These are phyloP conservation scores for Hystrix brachyura DNA, from an alignment of 2,113 vertebrate genomes.

Conservation along the genomic window DNA sequence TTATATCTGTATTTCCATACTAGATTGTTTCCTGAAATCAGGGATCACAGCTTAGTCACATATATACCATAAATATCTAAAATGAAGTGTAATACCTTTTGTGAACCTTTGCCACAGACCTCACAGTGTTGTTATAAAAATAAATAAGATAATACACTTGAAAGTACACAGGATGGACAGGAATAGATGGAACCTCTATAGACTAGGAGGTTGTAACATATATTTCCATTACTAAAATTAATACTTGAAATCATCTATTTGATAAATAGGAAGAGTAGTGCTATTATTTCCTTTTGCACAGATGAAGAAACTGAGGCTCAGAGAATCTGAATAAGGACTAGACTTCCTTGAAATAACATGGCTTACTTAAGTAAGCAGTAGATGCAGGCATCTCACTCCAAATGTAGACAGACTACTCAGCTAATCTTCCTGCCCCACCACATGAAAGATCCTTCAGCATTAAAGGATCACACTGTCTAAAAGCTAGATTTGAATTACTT, in stretches of 20 bases:
- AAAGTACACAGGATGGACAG: not conserved
- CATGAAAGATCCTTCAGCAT: not conserved
- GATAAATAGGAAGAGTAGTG: not conserved
- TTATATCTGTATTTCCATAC: not conserved
- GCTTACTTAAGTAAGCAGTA: not conserved
- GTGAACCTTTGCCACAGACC: not conserved
- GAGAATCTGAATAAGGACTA: not conserved
- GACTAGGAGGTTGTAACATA: not conserved
- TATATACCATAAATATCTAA: not conserved
- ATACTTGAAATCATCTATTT: not conserved
- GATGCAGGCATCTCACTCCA: not conserved
- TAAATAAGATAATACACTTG: not conserved
- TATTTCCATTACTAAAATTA: not conserved
- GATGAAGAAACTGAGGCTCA: not conserved
- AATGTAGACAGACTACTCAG: not conserved
- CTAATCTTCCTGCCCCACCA: not conserved
- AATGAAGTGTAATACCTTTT: not conserved
- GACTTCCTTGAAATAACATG: not conserved
- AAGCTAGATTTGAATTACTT: not conserved
- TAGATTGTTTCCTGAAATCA: not conserved
- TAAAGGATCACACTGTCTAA: not conserved
- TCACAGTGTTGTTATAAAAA: not conserved
- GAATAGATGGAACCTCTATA: not conserved
- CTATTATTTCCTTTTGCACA: not conserved
- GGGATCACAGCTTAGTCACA: not conserved